These are phyloP conservation scores for Ips typographus DNA, from an alignment of 1,140 invertebrate genomes.

Conservation along the genomic window DNA sequence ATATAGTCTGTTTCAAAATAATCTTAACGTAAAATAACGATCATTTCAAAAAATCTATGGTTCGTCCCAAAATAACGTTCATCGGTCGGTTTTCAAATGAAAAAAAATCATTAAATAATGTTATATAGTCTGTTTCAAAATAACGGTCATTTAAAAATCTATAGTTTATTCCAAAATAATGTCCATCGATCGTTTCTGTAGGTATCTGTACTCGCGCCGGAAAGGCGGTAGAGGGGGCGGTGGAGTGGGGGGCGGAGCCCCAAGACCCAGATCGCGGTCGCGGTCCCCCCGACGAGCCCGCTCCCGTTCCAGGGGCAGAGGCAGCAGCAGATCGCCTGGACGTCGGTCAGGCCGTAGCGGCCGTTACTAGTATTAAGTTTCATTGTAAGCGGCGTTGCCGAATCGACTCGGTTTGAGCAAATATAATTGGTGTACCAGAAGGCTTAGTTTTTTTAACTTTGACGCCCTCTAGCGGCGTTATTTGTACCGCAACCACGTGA, in stretches of 20 bases:
- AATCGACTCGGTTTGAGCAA: neutral
- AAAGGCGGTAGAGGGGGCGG: conserved; percentile 49
- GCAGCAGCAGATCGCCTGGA: conserved; percentile 51
- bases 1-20: too few species aligned
- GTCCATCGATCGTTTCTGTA: conserved; percentile 42
- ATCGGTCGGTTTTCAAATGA: too few species aligned
- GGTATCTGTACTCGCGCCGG: conserved; percentile 63
- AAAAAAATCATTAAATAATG: too few species aligned
- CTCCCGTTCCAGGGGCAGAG: conserved; percentile 53
- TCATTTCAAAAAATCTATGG: too few species aligned
- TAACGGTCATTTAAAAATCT: too few species aligned
- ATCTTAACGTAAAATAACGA: too few species aligned
- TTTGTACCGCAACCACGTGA: too few species aligned
- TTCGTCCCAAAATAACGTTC: too few species aligned
- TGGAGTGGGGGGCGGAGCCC: conserved; percentile 40
- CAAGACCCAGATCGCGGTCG: conserved; percentile 51
- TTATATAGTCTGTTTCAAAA: too few species aligned
- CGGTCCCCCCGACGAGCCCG: conserved; percentile 52
- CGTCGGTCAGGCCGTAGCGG: conserved; percentile 55
- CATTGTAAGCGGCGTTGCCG: neutral
- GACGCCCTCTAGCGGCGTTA: too few species aligned
- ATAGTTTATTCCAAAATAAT: neutral
- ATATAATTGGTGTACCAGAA: neutral
- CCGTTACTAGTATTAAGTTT: conserved; percentile 47
- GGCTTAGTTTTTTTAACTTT: too few species aligned